Percentiles rank a stretch among this genome's conserved stretches.
Evolutionary conservation across 2,113 vertebrate genomes (phyloP).

Genomic region (Brachypteracias leptosomus): DNA sequence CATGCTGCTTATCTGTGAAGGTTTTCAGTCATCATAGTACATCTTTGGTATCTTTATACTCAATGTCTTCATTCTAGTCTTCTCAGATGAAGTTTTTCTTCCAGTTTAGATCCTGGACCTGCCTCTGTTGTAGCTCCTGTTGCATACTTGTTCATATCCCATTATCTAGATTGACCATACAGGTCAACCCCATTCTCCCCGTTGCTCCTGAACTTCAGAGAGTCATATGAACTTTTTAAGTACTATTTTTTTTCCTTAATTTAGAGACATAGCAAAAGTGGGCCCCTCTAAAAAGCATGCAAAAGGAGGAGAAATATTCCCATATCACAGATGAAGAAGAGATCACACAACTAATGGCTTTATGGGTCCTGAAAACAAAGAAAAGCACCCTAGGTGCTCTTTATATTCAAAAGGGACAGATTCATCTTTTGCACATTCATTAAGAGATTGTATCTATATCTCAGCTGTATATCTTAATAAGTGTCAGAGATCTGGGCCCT

Average conservation of each 20-base stretch:
- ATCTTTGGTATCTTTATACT: background rate
- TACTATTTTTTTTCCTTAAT: background rate
- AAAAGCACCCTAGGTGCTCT: background rate
- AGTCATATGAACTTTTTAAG: background rate
- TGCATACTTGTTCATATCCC: background rate
- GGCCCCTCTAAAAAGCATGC: rapidly evolving
- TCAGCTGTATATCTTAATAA: background rate
- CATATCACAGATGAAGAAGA: background rate
- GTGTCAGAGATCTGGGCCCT: background rate
- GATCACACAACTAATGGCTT: background rate
- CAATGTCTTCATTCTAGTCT: background rate
- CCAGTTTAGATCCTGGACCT: background rate
- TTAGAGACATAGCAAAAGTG: background rate
- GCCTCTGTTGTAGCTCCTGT: background rate
- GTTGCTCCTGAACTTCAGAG: background rate
- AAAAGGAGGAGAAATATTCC: background rate
- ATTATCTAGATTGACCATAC: background rate
- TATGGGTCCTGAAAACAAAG: background rate
- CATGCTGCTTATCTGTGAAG: background rate
- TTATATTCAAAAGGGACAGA: background rate
- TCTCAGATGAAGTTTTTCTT: background rate
- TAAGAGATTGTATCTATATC: background rate
- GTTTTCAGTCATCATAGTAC: background rate
- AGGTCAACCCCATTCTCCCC: background rate
- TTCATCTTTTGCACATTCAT: background rate